Percentiles rank a stretch among this genome's conserved stretches.
Conservation (phyloP, 2,113 vertebrate species). For the Petroica traversi region DNA sequence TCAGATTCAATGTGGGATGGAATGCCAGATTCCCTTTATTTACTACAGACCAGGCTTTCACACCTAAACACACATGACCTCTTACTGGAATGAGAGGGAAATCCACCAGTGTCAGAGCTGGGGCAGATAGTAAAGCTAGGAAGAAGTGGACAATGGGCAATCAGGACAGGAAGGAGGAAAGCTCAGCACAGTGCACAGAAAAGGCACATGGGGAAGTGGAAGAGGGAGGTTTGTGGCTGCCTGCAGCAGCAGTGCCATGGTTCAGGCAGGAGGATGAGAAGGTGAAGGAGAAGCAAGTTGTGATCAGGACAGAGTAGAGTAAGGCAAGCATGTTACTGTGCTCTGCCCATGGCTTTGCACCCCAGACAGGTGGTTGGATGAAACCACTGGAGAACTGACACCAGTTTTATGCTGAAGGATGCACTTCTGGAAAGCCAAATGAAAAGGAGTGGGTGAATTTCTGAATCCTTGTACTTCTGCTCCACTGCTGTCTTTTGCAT, state of each 20-base stretch:
- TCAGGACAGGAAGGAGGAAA: background rate
- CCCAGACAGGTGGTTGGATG: background rate
- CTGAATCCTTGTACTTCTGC: background rate
- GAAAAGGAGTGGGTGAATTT: background rate
- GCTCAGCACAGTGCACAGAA: background rate
- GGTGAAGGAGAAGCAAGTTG: background rate
- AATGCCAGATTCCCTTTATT: background rate
- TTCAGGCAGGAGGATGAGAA: background rate
- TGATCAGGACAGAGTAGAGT: background rate
- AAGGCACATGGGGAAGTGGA: background rate
- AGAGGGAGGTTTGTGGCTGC: background rate
- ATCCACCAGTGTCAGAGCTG: background rate
- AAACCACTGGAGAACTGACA: background rate
- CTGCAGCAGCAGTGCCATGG: background rate
- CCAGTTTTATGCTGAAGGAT: background rate
- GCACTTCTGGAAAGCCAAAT: background rate
- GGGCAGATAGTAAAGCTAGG: background rate
- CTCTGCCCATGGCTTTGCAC: background rate
- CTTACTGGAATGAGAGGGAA: background rate
- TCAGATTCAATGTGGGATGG: background rate
- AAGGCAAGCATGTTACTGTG: background rate
- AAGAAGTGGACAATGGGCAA: background rate
- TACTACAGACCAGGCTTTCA: background rate
- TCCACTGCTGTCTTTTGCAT: background rate
- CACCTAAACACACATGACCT: background rate